Conservation (phyloP, 2,113 vertebrate species). For the Seriola aureovittata region DNA sequence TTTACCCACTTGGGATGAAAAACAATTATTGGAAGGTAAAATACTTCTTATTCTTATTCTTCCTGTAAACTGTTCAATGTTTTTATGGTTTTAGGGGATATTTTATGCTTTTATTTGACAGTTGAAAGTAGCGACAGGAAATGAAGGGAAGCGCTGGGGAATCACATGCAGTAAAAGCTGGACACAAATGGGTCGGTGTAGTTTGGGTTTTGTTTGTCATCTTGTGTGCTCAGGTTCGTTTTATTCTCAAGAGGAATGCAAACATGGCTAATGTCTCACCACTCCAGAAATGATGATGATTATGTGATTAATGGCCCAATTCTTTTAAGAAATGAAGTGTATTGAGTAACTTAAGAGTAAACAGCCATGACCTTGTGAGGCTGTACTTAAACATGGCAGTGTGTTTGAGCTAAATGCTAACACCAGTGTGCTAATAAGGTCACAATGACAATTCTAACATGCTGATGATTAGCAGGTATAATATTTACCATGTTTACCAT, state of each 20-base stretch:
- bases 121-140: not conserved
- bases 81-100: not conserved
- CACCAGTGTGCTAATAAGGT: not conserved
- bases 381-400: not conserved
- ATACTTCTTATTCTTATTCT: not conserved
- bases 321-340: too few species aligned
- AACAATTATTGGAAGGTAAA: constrained; percentile 33
- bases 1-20: constrained; percentile 30
- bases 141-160: not conserved
- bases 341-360: too few species aligned
- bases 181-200: not conserved
- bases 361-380: not conserved
- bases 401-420: not conserved
- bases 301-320: not conserved
- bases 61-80: not conserved
- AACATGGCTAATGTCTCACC: not conserved
- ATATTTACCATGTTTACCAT: not conserved
- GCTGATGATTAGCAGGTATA: not conserved
- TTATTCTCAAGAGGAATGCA: not conserved
- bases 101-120: not conserved
- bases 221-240: not conserved
- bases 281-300: not conserved
- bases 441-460: too few species aligned
- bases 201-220: not conserved
- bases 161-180: not conserved